Percentiles rank a stretch among this genome's conserved stretches.
Conservation (phyloP, 2,797 vertebrate species). For the Clarias pachynema region DNA sequence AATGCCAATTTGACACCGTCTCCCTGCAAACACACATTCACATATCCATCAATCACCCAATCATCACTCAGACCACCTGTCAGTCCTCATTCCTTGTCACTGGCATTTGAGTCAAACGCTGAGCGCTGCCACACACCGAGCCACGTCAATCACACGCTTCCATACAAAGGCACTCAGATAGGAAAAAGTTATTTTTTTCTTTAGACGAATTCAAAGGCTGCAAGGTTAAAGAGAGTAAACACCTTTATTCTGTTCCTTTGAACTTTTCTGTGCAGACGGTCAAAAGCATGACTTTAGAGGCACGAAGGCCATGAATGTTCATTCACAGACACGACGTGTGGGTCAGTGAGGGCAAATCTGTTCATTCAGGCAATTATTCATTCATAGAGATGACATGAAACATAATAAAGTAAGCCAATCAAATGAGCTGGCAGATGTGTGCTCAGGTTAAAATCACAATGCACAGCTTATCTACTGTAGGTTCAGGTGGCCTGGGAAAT, state of each 20-base stretch:
- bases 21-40: slow-evolving; percentile 12
- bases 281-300: background rate
- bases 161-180: background rate
- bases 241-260: background rate
- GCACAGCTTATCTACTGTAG: background rate
- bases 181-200: background rate
- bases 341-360: background rate
- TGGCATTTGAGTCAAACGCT: slow-evolving; percentile 28
- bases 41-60: background rate
- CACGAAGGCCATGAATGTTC: background rate
- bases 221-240: background rate
- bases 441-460: background rate
- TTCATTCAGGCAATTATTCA: background rate
- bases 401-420: background rate
- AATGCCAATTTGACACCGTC: background rate
- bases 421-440: background rate
- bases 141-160: slow-evolving; percentile 20
- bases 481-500: background rate
- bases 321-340: no score
- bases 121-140: background rate
- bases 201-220: background rate
- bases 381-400: background rate
- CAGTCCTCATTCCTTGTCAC: slow-evolving; percentile 12
- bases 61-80: slow-evolving; percentile 35
- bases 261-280: background rate